phyloP scores from a whole-genome alignment of 1,140 invertebrate species.

The Drosophila dunni region DNA sequence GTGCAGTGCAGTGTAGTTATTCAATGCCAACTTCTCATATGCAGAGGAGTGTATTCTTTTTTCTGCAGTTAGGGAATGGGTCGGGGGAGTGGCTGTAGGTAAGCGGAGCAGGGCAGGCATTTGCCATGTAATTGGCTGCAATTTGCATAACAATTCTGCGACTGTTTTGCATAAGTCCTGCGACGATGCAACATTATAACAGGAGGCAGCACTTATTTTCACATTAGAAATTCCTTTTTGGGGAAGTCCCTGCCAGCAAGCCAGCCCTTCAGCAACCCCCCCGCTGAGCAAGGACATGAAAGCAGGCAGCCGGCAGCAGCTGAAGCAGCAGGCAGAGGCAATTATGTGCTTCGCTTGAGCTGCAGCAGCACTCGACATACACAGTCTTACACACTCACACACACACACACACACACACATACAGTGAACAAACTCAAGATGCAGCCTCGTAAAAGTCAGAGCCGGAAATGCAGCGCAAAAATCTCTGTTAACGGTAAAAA shows the following conservation, averaged over 20 bases:
- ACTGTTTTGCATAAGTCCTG: constrained; percentile 82
- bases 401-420: constrained; percentile 14
- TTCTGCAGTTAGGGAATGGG: neutral
- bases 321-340: constrained; percentile 59
- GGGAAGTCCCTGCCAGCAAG: neutral
- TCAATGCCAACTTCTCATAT: constrained; percentile 50
- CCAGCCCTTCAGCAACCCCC: neutral
- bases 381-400: constrained; percentile 37
- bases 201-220: constrained; percentile 68
- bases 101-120: constrained; percentile 54
- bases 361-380: constrained; percentile 45
- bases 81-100: constrained; percentile 5
- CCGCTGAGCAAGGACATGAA: constrained; percentile 13
- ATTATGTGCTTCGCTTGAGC: constrained; percentile 81
- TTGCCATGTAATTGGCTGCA: constrained; percentile 80
- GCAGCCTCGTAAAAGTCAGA: constrained; percentile 74
- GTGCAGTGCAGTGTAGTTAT: constrained; percentile 65
- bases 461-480: constrained; percentile 71
- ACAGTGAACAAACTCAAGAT: constrained; percentile 42
- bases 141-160: constrained; percentile 83
- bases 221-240: constrained; percentile 82
- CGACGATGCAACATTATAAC: constrained; percentile 79
- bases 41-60: constrained; percentile 20
- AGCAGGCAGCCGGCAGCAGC: constrained; percentile 12
- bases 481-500: constrained; percentile 63